Conservation (phyloP, 2,888 invertebrate genomes). For the Suillia variegata region DNA sequence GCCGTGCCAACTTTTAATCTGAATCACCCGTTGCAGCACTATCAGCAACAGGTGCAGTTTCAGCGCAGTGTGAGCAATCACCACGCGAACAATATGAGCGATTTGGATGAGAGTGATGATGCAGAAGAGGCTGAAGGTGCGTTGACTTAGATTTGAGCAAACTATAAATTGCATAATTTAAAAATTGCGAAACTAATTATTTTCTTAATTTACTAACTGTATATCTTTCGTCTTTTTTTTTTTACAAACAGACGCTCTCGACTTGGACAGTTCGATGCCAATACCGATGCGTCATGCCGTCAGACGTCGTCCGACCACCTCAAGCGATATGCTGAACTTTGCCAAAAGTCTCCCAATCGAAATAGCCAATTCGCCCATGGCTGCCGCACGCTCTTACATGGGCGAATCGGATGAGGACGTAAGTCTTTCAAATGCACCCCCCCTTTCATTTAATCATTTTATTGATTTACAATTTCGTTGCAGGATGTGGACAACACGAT, state of each 20-base stretch:
- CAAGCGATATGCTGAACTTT: constrained; percentile 54
- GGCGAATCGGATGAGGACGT: constrained; percentile 52
- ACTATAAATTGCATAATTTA: constrained; percentile 37
- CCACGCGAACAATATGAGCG: constrained; percentile 60
- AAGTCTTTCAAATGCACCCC: too few relatives aligned
- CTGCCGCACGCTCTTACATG: constrained; percentile 39
- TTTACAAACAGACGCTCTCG: too few relatives aligned
- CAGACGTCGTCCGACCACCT: constrained; percentile 17
- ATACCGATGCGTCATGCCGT: constrained; percentile 42
- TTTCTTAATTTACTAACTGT: not conserved
- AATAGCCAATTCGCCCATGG: constrained; percentile 65
- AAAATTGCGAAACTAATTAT: not conserved
- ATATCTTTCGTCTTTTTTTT: not conserved
- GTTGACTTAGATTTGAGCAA: too few relatives aligned
- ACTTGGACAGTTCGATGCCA: constrained; percentile 52
- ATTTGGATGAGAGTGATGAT: constrained; percentile 75
- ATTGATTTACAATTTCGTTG: not conserved
- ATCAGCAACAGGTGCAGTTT: constrained; percentile 23
- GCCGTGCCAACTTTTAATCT: constrained; percentile 12
- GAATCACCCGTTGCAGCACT: constrained; percentile 27
- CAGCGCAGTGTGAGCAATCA: constrained; percentile 25
- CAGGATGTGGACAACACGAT: constrained; percentile 66
- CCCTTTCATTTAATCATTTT: too few relatives aligned
- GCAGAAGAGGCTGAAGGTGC: constrained; percentile 81
- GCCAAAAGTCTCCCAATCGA: constrained; percentile 82